These are phyloP conservation scores for Pyrochroa serraticornis DNA, from an alignment of 2,888 invertebrate genomes.

Conservation along the genomic window DNA sequence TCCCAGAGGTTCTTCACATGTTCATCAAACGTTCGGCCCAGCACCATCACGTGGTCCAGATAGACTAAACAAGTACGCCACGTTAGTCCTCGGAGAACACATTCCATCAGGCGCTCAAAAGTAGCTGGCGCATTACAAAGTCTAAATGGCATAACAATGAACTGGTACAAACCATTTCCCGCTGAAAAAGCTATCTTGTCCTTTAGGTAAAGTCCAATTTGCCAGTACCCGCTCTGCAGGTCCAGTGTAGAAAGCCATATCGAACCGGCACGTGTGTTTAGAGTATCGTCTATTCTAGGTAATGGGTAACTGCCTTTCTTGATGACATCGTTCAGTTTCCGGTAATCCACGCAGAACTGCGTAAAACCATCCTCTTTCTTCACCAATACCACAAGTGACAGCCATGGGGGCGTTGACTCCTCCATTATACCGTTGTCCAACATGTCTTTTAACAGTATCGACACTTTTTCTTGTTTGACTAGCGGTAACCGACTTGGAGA, in stretches of 20 bases:
- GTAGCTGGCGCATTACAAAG: slow-evolving; percentile 39
- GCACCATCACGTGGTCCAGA: slow-evolving; percentile 35
- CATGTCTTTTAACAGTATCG: no score
- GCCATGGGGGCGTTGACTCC: background rate
- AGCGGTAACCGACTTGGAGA: background rate
- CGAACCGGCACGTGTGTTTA: slow-evolving; percentile 25
- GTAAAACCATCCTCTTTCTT: slow-evolving; percentile 31
- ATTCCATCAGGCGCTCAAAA: slow-evolving; percentile 34
- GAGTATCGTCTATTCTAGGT: slow-evolving; percentile 21
- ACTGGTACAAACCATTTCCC: slow-evolving; percentile 26
- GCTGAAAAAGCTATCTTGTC: slow-evolving; percentile 19
- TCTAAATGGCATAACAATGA: slow-evolving; percentile 36
- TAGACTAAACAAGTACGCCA: slow-evolving; percentile 35
- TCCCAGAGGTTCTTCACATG: slow-evolving; percentile 26
- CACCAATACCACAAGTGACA: slow-evolving; percentile 27
- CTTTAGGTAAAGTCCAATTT: slow-evolving; percentile 12
- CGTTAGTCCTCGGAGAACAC: background rate
- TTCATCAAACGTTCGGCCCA: slow-evolving; percentile 31
- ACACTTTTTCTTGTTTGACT: background rate
- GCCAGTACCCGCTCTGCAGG: slow-evolving; percentile 32
- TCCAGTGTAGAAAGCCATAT: slow-evolving; percentile 35
- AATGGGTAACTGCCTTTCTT: slow-evolving; percentile 20
- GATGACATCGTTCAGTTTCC: slow-evolving; percentile 13
- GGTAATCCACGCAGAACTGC: slow-evolving; percentile 28
- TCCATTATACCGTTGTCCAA: background rate